phyloP scores from a whole-genome alignment of 2,888 invertebrate species.

The Apamea sordens region DNA sequence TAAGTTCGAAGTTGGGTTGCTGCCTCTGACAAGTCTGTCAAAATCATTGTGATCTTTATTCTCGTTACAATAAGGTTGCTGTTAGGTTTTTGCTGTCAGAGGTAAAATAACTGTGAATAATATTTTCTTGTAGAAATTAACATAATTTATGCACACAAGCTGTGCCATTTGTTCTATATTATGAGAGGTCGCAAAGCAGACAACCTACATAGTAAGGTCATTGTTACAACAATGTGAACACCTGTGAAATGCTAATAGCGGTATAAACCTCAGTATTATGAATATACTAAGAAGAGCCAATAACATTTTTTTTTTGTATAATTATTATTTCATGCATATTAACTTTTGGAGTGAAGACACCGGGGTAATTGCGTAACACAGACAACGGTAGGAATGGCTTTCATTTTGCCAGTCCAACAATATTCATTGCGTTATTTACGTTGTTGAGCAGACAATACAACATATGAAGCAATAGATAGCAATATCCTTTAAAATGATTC shows the following conservation, averaged over 20 bases:
- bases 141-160: slow-evolving; percentile 33
- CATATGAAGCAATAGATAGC: no score
- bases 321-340: neutral
- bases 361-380: no score
- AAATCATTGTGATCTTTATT: neutral
- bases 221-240: slow-evolving; percentile 19
- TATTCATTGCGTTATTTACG: no score
- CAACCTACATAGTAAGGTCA: slow-evolving; percentile 36
- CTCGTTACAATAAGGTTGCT: neutral
- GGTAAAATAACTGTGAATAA: neutral
- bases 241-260: slow-evolving; percentile 33
- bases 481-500: no score
- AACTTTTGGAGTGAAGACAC: slow-evolving; percentile 6
- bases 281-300: neutral
- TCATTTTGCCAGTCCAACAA: no score
- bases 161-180: slow-evolving; percentile 33
- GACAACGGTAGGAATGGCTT: no score
- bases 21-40: neutral
- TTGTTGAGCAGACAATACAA: no score
- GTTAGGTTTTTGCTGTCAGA: neutral
- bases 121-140: slow-evolving; percentile 15
- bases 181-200: slow-evolving; percentile 24
- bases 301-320: neutral
- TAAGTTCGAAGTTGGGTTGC: neutral
- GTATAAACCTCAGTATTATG: neutral